A percentile compares a stretch with the other conserved stretches of the same genome.
Evolutionary conservation across 2,888 invertebrate species (phyloP).

Genomic region (Netelia fuscicornis): DNA sequence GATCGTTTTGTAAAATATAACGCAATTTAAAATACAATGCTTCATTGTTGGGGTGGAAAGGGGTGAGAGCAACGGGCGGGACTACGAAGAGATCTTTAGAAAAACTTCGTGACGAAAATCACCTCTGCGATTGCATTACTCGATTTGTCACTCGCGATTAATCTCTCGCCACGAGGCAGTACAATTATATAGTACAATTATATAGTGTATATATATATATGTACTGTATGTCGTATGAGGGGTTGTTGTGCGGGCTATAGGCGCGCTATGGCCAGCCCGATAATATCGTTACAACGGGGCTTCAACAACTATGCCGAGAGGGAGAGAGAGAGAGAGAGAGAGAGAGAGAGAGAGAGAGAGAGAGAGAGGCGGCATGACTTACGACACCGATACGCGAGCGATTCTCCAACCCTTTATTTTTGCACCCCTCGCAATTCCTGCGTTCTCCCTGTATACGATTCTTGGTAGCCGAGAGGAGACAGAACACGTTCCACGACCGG

Average conservation of each 20-base stretch:
- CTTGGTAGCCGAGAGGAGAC: constrained; percentile 18
- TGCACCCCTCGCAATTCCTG: neutral
- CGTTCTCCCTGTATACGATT: neutral
- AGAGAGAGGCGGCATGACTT: constrained; percentile 75
- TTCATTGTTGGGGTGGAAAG: constrained; percentile 8
- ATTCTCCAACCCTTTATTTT: constrained; percentile 45
- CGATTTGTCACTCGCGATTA: constrained; percentile 71
- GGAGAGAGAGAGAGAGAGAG: neutral
- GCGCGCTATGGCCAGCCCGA: constrained; percentile 52
- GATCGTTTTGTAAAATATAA: constrained; percentile 18
- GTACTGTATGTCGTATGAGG: constrained; percentile 12
- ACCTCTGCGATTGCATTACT: constrained; percentile 63
- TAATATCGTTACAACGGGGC: constrained; percentile 63
- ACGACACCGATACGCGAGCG: constrained; percentile 77
- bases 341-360: constrained; percentile 5
- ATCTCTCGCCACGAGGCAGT: constrained; percentile 59
- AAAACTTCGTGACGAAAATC: constrained; percentile 51
- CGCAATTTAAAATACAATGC: constrained; percentile 36
- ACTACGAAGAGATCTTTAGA: neutral
- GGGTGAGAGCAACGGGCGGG: neutral
- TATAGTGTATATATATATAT: constrained; percentile 2
- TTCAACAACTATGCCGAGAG: constrained; percentile 28
- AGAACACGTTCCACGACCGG: constrained; percentile 74
- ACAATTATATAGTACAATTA: constrained; percentile 49
- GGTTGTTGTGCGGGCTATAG: constrained; percentile 11